phyloP scores from a whole-genome alignment of 37 sponge, comb jelly and placozoan genomes.

The Beroe ovata region DNA sequence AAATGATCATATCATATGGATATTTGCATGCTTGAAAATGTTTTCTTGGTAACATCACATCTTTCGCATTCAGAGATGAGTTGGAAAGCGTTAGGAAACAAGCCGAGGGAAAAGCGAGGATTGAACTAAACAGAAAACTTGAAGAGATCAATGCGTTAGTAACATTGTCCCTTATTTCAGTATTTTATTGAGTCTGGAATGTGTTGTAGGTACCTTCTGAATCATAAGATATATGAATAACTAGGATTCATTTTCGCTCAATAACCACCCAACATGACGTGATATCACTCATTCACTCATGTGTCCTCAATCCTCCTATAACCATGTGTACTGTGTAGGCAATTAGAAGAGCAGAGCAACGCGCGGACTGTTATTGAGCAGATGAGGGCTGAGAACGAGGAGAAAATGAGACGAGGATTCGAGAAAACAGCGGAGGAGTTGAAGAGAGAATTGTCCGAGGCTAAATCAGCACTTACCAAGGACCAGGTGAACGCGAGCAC shows the following conservation, averaged over 20 bases:
- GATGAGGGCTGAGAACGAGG: conserved; percentile 47
- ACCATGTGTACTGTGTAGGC: no score
- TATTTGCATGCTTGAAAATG: no score
- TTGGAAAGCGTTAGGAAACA: conserved; percentile 42
- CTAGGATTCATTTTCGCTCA: not conserved
- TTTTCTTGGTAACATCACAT: no score
- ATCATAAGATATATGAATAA: not conserved
- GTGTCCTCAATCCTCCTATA: no score
- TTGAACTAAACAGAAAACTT: conserved; percentile 49
- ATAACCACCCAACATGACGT: not conserved
- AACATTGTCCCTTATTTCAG: no score
- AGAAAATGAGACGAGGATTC: conserved; percentile 48
- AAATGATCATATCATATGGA: no score
- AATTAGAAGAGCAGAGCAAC: conserved; percentile 57
- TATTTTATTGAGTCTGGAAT: no score
- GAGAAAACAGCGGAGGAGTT: conserved; percentile 49
- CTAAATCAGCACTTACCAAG: conserved; percentile 40
- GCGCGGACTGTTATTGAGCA: not conserved
- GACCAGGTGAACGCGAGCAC: conserved; percentile 60
- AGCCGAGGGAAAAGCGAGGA: conserved; percentile 45
- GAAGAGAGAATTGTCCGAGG: conserved; percentile 45
- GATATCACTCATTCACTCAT: no score
- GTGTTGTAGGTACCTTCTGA: no score
- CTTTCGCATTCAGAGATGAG: conserved; percentile 48
- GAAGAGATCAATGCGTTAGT: conserved; percentile 65